Evolutionary conservation across 2,113 vertebrate species (phyloP), one percentile per base, ranked within the genome.

Genomic region (Ptilorrhoa leucosticta): DNA sequence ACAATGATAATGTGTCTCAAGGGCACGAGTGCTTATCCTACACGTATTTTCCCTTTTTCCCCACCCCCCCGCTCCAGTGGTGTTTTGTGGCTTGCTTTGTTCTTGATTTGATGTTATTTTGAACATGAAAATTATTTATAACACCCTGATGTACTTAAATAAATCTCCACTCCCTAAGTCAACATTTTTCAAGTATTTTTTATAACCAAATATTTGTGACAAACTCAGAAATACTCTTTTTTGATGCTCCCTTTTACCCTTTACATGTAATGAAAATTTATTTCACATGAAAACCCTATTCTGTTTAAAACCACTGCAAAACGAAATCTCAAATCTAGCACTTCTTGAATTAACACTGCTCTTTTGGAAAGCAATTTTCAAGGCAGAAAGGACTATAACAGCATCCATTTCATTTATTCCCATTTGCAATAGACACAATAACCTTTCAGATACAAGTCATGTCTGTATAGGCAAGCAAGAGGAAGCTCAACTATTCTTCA

Each of bases 61-160:
- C 23, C 3, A 56, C 17, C 4, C 3, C 10, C 10, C 2, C 22
- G 7, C 13, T 16, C 6, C 54, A 35, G 2, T 7, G 61, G 9
- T 47, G n/a, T 56, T 78, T 82, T 26, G 8, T 56, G 50, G 26
- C 26, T 86, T 75, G 33, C 23, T 90, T 64, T 65, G 27, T 69
- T 84, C 35, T 51, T 5, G 9, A 39, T 87, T 88, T 40, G 57
- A 19, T 37, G 19, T 64, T 84, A 69, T 27, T 71, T 51, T 69
- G 78, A 84, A 50, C 23, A 51, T 13, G 6, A 65, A 69, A 68
- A 54, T 54, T 23, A 50, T 45, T 71, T 40, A n/a, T 56, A 47
- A 19, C 16, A 31, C 17, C 56, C 13, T 65, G 50, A 44, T 40
- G 8, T 51, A 53, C 48, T 58, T 78, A 75, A 87, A 69, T 26